phyloP scores from a whole-genome alignment of 2,888 invertebrate genomes.

The Liopterus haemorrhoidalis region DNA sequence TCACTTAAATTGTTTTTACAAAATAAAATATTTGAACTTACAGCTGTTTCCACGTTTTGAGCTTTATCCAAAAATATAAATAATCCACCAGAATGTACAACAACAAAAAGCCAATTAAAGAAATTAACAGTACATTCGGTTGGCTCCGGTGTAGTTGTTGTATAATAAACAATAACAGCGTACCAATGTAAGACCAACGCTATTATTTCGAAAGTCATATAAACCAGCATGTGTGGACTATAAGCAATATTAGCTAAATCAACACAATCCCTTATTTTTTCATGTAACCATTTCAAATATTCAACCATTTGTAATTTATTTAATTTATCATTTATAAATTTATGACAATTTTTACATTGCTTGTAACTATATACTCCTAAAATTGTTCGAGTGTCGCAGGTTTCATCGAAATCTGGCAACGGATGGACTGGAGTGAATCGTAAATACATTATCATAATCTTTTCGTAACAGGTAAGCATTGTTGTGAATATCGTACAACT shows the following conservation, averaged over 20 bases:
- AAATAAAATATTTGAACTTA: constrained; percentile 31
- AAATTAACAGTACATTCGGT: constrained; percentile 38
- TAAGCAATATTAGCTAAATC: constrained; percentile 39
- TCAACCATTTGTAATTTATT: constrained; percentile 41
- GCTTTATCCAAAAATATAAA: constrained; percentile 41
- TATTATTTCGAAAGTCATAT: constrained; percentile 40
- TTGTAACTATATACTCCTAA: neutral
- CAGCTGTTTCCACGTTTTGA: constrained; percentile 42
- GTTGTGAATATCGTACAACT: constrained; percentile 8
- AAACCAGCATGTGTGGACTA: constrained; percentile 41
- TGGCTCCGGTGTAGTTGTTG: constrained; percentile 35
- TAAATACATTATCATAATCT: constrained; percentile 37
- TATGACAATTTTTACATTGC: constrained; percentile 10
- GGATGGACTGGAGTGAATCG: constrained; percentile 41
- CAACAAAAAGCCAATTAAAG: constrained; percentile 40
- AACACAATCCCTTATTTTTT: constrained; percentile 40
- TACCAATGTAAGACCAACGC: constrained; percentile 43
- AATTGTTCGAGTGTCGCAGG: constrained; percentile 2
- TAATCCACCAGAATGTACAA: constrained; percentile 40
- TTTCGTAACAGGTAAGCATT: constrained; percentile 42
- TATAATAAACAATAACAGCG: constrained; percentile 42
- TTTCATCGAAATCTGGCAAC: constrained; percentile 27
- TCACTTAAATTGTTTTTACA: neutral
- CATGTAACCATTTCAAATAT: constrained; percentile 41
- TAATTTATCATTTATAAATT: too few relatives aligned